Base-by-base conservation (phyloP, 2,113 vertebrate species). In the Xiphias gladius region DNA sequence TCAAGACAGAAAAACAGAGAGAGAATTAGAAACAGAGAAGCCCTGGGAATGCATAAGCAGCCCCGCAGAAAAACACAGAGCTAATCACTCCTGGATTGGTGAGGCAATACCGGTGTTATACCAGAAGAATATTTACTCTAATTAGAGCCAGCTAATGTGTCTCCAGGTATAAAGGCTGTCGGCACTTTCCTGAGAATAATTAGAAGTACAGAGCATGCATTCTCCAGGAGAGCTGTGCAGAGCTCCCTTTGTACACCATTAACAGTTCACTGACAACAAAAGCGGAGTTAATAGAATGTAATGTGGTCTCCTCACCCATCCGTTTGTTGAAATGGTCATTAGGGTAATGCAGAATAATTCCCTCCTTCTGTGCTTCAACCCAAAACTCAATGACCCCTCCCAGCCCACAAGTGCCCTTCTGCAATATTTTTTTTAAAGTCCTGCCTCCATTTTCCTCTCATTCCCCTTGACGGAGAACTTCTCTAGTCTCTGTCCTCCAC, bases 121-220 rank as follows among this genome's bases (percentile, higher is more conserved):
- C 72, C 84, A 79, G 84, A 87, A 89, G 88, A 88, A 90, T 91
- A 93, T 93, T 90, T 90, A 90, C 87, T 90, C 86, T 85, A 92
- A 93, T 93, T 94, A 92, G 88, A 93, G 74, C 6, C 72, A 55
- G 87, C 91, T 93, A 94, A 92, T 93, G 92, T 86, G 89, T 93
- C 91, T 93, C 91, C 90, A 92, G 91, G 91, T 93, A 88, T 80
- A 84, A 86, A 87, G 54, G 80, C 91, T 78, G 88, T 74, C 50
- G 39, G 73, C 55, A 69, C 54, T 90, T 93, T 84, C 87, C 71
- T 83, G 86, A 86, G 88, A 87, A 88, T 92, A 89, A 92, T 92
- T 86, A 87, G 79, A 73, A 76, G 80, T 85, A 82, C 80, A 83
- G 87, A 81, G 87, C 78, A 67, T 4, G 82, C 52, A 83, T 91